Percentiles rank a stretch among this genome's conserved stretches.
Conservation (phyloP, 2,888 invertebrate species). For the Euproctis similis region DNA sequence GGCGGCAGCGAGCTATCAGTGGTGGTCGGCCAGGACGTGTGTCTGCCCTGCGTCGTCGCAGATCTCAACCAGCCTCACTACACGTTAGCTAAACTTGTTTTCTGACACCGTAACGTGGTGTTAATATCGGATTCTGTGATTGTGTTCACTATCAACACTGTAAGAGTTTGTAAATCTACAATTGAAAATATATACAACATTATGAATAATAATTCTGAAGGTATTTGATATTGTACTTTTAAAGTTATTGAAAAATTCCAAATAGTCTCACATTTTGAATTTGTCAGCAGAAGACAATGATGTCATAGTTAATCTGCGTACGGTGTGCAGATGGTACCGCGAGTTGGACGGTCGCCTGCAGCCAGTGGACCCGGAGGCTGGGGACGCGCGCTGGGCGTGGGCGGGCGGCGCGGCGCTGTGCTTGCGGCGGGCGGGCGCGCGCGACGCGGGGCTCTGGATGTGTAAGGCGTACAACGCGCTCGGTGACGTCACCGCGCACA, state of each 20-base stretch:
- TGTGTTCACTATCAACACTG: too few relatives aligned
- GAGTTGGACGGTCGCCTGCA: slow-evolving; percentile 70
- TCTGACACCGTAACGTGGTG: neutral
- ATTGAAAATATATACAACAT: too few relatives aligned
- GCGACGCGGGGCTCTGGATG: slow-evolving; percentile 79
- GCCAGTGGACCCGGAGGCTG: slow-evolving; percentile 25
- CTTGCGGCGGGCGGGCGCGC: slow-evolving; percentile 76
- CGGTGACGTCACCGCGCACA: slow-evolving; percentile 80
- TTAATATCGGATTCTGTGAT: too few relatives aligned
- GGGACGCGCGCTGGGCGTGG: slow-evolving; percentile 78
- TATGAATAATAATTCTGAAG: too few relatives aligned
- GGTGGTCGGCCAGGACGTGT: slow-evolving; percentile 72
- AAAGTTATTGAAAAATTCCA: too few relatives aligned
- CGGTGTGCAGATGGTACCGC: slow-evolving; percentile 67
- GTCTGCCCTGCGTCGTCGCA: slow-evolving; percentile 79
- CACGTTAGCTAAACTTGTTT: slow-evolving; percentile 72
- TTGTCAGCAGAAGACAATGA: too few relatives aligned
- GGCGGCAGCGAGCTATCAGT: slow-evolving; percentile 67
- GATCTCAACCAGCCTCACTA: slow-evolving; percentile 79
- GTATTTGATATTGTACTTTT: too few relatives aligned
- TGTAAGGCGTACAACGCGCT: slow-evolving; percentile 81
- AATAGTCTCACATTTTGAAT: too few relatives aligned
- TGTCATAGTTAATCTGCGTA: too few relatives aligned
- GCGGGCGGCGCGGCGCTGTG: slow-evolving; percentile 82
- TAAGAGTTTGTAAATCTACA: too few relatives aligned